Conservation (phyloP, 2,797 vertebrate genomes). For the Pangasius krempfi region DNA sequence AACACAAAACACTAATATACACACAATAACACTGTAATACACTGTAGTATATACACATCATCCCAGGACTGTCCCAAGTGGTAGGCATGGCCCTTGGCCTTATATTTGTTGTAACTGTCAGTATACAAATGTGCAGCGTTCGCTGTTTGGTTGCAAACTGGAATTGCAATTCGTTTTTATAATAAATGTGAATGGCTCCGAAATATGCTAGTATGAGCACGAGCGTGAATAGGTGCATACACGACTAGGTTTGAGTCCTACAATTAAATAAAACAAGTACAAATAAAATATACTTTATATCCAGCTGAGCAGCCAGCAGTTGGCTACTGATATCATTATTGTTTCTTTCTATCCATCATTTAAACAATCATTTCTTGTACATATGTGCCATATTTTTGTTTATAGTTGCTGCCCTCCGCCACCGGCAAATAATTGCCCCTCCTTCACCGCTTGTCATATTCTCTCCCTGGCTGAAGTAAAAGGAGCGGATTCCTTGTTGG, state of each 20-base stretch:
- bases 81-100: too few relatives aligned
- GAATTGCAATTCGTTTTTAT: neutral
- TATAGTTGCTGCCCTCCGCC: neutral
- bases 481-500: neutral
- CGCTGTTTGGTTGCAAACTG: neutral
- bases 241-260: neutral
- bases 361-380: neutral
- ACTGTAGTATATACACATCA: neutral
- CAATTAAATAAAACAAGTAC: neutral
- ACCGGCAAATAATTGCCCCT: neutral
- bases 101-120: neutral
- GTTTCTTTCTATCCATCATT: neutral
- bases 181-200: neutral
- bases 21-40: neutral
- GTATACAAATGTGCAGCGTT: neutral
- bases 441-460: neutral
- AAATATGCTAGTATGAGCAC: neutral
- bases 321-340: neutral
- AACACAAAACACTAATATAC: neutral
- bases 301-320: neutral
- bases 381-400: neutral
- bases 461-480: neutral
- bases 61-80: neutral
- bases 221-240: neutral
- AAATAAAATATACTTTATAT: neutral